Conservation (phyloP, 1,140 invertebrate species). For the Hormaphis cornu region DNA sequence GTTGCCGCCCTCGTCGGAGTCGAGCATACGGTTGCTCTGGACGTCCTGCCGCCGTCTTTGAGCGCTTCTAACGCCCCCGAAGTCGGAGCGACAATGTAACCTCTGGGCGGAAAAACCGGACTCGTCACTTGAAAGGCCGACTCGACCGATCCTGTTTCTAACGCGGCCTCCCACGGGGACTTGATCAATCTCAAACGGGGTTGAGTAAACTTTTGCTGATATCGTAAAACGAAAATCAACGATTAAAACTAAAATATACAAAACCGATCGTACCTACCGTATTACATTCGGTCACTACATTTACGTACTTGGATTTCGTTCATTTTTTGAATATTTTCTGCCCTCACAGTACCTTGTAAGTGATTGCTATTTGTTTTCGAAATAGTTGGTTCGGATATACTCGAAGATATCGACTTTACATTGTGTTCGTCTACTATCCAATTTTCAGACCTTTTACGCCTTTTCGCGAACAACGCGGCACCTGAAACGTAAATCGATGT, state of each 20-base stretch:
- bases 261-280: no score
- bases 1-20: constrained; percentile 6
- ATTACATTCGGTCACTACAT: background rate
- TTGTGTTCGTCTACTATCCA: constrained; percentile 73
- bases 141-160: constrained; percentile 59
- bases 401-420: constrained; percentile 39
- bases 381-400: background rate
- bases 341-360: constrained; percentile 42
- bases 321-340: constrained; percentile 47
- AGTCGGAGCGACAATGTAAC: constrained; percentile 33
- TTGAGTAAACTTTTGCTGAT: constrained; percentile 50
- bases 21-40: constrained; percentile 17
- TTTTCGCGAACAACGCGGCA: constrained; percentile 76
- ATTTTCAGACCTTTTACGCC: constrained; percentile 73
- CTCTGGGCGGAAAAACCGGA: constrained; percentile 34
- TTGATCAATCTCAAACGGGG: constrained; percentile 53
- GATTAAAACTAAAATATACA: no score
- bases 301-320: constrained; percentile 48
- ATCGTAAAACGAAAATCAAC: background rate
- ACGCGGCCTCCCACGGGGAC: constrained; percentile 64
- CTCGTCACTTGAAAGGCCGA: constrained; percentile 53
- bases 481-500: constrained; percentile 46
- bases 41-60: background rate
- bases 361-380: constrained; percentile 28
- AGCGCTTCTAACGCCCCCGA: constrained; percentile 27